These are phyloP conservation scores for Heliconius hewitsoni DNA, from an alignment of 1,140 invertebrate genomes.

Conservation along the genomic window DNA sequence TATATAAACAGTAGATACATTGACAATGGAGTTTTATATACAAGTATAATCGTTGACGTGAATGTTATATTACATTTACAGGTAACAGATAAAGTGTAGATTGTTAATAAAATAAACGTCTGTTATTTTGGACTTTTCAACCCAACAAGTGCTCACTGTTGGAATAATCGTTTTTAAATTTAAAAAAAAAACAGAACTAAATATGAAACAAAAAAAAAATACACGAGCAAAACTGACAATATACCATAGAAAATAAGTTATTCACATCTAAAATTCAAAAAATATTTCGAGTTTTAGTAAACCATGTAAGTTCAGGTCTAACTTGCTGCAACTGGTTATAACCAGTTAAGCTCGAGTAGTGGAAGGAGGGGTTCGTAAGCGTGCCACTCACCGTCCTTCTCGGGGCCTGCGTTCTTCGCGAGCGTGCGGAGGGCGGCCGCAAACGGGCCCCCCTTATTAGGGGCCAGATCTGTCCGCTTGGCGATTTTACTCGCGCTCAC, in stretches of 20 bases:
- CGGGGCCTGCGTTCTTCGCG: constrained; percentile 85
- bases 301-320: neutral
- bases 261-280: neutral
- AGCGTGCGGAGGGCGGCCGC: constrained; percentile 86
- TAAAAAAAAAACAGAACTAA: constrained; percentile 30
- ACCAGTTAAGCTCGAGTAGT: neutral
- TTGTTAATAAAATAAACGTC: constrained; percentile 2
- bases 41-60: neutral
- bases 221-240: constrained; percentile 26
- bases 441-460: constrained; percentile 81
- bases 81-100: neutral
- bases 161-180: constrained; percentile 26
- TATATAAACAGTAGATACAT: constrained; percentile 8
- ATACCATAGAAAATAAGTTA: neutral
- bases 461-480: constrained; percentile 69
- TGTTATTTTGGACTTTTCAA: constrained; percentile 25
- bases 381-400: constrained; percentile 71
- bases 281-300: too few species aligned
- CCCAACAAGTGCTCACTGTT: constrained; percentile 52
- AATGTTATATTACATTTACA: neutral
- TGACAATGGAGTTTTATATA: neutral
- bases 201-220: constrained; percentile 32
- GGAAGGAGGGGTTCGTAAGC: constrained; percentile 28
- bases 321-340: neutral
- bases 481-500: constrained; percentile 73